Conservation (phyloP, 1,140 invertebrate genomes). For the Cepaea nemoralis region DNA sequence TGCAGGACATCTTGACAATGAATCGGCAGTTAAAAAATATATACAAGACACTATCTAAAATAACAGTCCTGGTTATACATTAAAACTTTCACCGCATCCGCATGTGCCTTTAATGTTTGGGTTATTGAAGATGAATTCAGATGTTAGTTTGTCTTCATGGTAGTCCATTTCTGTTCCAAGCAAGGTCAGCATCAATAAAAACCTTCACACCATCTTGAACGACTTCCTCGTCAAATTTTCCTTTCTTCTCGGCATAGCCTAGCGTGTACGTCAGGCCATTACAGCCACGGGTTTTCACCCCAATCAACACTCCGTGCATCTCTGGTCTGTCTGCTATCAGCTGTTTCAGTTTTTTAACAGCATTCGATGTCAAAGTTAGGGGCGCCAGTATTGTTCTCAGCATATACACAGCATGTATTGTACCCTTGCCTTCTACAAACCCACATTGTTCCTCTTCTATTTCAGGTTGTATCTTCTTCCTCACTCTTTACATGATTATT, state of each 20-base stretch:
- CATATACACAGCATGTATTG: too few relatives aligned
- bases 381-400: too few relatives aligned
- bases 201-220: conserved; percentile 94
- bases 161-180: conserved; percentile 99
- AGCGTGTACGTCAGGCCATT: conserved; percentile 98
- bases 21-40: too few relatives aligned
- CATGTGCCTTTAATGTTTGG: conserved; percentile 99
- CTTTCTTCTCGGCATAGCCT: conserved; percentile 92
- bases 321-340: conserved; percentile 81
- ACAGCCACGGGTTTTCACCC: conserved; percentile 95
- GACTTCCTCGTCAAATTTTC: conserved; percentile 97
- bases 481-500: too few relatives aligned
- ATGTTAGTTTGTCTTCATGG: conserved; percentile 88
- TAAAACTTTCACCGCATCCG: conserved; percentile 99
- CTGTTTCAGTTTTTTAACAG: conserved; percentile 86
- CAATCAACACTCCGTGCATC: conserved; percentile 89
- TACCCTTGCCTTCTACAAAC: too few relatives aligned
- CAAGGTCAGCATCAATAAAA: conserved; percentile 95
- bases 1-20: too few relatives aligned
- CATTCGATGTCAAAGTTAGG: conserved; percentile 85
- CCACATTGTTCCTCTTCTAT: too few relatives aligned
- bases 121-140: conserved; percentile 99
- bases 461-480: too few relatives aligned
- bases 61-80: conserved; percentile 68
- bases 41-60: too few relatives aligned